Percentiles rank a stretch among this genome's conserved stretches.
Conservation (phyloP, 2,113 vertebrate genomes). For the Naja naja region DNA sequence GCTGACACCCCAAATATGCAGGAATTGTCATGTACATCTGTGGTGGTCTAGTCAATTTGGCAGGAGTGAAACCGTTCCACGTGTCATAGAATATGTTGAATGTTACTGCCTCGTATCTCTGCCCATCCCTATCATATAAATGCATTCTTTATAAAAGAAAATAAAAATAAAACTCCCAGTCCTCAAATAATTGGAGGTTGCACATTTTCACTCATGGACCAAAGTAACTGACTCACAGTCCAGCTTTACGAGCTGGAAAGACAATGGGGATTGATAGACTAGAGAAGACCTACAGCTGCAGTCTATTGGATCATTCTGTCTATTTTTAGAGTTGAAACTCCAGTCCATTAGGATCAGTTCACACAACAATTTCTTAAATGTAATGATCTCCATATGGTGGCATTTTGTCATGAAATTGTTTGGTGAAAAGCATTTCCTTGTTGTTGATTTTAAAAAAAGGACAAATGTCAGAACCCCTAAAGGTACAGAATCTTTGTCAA, state of each 20-base stretch:
- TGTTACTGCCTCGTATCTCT: slow-evolving; percentile 46
- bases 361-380: slow-evolving; percentile 23
- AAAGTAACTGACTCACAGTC: neutral
- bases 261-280: neutral
- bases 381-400: neutral
- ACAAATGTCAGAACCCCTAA: neutral
- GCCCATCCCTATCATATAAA: slow-evolving; percentile 40
- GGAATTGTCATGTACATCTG: slow-evolving; percentile 46
- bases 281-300: neutral
- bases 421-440: neutral
- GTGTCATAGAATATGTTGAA: slow-evolving; percentile 44
- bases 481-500: neutral
- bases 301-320: neutral
- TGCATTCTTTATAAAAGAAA: slow-evolving; percentile 22
- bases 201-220: neutral
- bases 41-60: slow-evolving; percentile 51
- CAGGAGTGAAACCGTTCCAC: slow-evolving; percentile 31
- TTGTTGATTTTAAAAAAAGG: neutral
- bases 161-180: slow-evolving; percentile 9
- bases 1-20: slow-evolving; percentile 43
- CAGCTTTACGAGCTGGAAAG: neutral
- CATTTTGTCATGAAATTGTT: neutral
- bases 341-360: slow-evolving; percentile 19
- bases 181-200: slow-evolving; percentile 27
- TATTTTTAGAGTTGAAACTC: neutral